Conservation (phyloP, 2,113 vertebrate species). For the Aspidoscelis tigris region DNA sequence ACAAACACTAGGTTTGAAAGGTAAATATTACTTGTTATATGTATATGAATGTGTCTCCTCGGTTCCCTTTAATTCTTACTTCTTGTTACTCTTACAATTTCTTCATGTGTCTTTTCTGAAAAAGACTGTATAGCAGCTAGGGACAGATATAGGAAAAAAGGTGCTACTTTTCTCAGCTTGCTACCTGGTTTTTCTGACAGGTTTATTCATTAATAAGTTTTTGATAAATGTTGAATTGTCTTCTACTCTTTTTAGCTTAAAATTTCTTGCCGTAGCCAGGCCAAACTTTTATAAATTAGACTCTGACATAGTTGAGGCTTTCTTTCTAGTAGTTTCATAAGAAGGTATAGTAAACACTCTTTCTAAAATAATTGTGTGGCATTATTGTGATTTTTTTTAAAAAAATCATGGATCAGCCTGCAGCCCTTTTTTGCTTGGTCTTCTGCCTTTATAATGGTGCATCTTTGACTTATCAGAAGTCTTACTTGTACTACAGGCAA, state of each 20-base stretch:
- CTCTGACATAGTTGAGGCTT: too few species aligned
- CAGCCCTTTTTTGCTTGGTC: too few species aligned
- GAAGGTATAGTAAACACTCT: too few species aligned
- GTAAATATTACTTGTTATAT: slow-evolving; percentile 58
- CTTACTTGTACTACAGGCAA: slow-evolving; percentile 83
- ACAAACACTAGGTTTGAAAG: slow-evolving; percentile 97
- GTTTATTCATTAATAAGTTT: background rate
- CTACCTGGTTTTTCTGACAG: background rate
- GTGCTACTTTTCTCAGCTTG: background rate
- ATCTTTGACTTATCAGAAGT: background rate
- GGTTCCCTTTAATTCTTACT: background rate
- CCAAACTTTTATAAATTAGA: too few species aligned
- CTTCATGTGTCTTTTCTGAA: background rate
- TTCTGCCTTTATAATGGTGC: too few species aligned
- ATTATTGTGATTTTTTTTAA: too few species aligned
- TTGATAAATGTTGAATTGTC: background rate
- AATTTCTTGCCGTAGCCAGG: background rate
- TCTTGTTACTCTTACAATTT: background rate
- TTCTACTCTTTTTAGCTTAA: background rate
- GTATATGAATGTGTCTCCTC: too few species aligned
- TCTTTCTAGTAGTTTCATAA: too few species aligned
- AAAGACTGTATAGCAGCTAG: background rate
- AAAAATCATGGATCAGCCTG: too few species aligned
- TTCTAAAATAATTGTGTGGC: too few species aligned
- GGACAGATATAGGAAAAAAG: background rate